Evolutionary conservation across 2,888 invertebrate genomes (phyloP), one percentile per base, ranked within the genome.

Genomic region (Parnassius apollo): DNA sequence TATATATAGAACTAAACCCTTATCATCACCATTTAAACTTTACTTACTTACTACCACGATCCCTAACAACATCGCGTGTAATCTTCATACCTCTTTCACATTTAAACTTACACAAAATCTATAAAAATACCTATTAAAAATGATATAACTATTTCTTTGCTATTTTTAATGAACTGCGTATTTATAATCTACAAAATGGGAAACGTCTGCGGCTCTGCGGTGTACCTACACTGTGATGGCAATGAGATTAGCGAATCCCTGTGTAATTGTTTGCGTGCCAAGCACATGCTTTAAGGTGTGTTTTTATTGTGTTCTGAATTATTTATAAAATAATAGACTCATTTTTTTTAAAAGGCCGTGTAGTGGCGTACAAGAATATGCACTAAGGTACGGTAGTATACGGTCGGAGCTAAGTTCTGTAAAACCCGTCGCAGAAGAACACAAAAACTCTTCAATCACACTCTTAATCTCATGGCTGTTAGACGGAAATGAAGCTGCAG

Each of bases 271-370:
- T 35, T 57, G 53, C 35, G 13, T 54, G 57, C 44, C 42, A 51
- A 58, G 42, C 12, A n/a, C 42, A 57, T 57, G 42, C 10, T 44
- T 58, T 58, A 50, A 58, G 42, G 57, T 13, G 12, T 42, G 50
- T 50, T 51, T 58, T 49, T 42, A 48, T 45, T 44, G 11, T 9
- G 9, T 51, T 22, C 11, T 44, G 42, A 35, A 35, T 35, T 35
- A 25, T 35, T 7, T 7, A 35, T 35, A 7, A 7, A 35, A 35
- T 35, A 35, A 7, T 35, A 7, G 4, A 35, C 4, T 35, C 7
- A 35, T 7, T 7, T 35, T 35, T 35, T 7, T 35, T 4, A 7
- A 35, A 35, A 7, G 3, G 7, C 7, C 7, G 35, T 35, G 35
- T 7, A 35, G 35, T 35, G 35, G 35, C 35, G 35, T 7, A 7